These are phyloP conservation scores for Cheirogaleus medius DNA, from an alignment of 2,113 vertebrate genomes.

Conservation along the genomic window DNA sequence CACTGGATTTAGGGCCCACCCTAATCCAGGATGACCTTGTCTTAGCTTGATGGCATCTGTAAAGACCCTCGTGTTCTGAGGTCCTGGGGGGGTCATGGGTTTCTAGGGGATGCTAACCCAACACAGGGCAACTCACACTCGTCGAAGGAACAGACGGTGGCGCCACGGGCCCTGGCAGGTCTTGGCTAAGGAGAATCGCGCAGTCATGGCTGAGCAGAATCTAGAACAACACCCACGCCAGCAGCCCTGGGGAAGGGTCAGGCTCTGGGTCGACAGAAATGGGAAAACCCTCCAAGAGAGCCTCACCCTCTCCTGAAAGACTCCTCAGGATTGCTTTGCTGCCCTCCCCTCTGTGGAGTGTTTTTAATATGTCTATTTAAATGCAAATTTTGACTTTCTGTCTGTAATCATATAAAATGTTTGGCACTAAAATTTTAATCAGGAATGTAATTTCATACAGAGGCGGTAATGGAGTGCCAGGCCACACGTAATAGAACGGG, in stretches of 20 bases:
- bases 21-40: not conserved
- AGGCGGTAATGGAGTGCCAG: slow-evolving; percentile 67
- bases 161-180: not conserved
- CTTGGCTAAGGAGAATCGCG: not conserved
- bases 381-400: slow-evolving; percentile 89
- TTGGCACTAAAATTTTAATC: slow-evolving; percentile 87
- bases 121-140: rapidly evolving
- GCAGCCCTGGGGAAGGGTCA: not conserved
- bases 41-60: not conserved
- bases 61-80: not conserved
- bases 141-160: too few relatives aligned
- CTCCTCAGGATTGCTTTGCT: slow-evolving; percentile 76
- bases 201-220: rapidly evolving
- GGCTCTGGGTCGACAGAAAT: not conserved
- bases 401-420: slow-evolving; percentile 86
- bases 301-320: slow-evolving; percentile 56
- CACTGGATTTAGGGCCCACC: not conserved
- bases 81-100: not conserved
- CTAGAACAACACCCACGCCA: rapidly evolving
- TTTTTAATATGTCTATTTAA: slow-evolving; percentile 88
- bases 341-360: slow-evolving; percentile 69
- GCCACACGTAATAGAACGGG: slow-evolving; percentile 46
- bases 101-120: not conserved
- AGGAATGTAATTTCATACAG: slow-evolving; percentile 82
- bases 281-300: slow-evolving; percentile 22